Evolutionary conservation across 2,113 vertebrate genomes (phyloP).

Genomic region (Vulpes lagopus): DNA sequence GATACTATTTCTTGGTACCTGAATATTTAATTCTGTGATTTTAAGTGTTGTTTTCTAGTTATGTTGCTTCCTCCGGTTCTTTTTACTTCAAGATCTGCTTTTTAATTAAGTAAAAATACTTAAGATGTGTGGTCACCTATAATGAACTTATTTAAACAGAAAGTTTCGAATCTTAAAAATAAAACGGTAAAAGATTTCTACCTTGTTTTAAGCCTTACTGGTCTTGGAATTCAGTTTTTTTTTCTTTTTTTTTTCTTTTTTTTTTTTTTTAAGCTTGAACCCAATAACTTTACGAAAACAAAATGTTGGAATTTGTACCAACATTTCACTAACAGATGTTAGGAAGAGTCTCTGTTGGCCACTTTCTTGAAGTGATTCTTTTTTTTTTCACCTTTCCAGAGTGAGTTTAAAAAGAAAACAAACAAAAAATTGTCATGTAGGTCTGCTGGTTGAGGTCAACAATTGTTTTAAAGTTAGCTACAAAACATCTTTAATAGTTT

Average conservation of each 20-base stretch:
- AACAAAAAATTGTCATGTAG: slow-evolving; percentile 44
- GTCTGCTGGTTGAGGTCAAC: slow-evolving; percentile 32
- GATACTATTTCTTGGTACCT: neutral
- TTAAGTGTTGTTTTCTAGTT: neutral
- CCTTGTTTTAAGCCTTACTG: slow-evolving; percentile 3
- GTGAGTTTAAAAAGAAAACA: slow-evolving; percentile 68
- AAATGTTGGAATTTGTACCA: slow-evolving; percentile 42
- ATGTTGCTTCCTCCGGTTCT: neutral
- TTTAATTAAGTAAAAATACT: slow-evolving; percentile 39
- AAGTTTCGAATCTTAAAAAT: slow-evolving; percentile 12
- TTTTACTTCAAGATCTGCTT: slow-evolving; percentile 12
- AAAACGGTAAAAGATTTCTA: neutral
- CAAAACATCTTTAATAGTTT: slow-evolving; percentile 68
- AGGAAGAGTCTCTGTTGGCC: neutral
- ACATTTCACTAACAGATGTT: slow-evolving; percentile 49
- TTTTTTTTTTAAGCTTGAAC: neutral
- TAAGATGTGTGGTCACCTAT: neutral
- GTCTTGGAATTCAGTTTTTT: neutral
- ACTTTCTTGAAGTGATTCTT: neutral
- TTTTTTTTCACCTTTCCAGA: slow-evolving; percentile 60
- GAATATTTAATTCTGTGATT: neutral
- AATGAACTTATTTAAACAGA: slow-evolving; percentile 41
- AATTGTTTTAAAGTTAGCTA: slow-evolving; percentile 55
- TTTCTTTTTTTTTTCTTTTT: neutral
- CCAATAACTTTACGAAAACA: slow-evolving; percentile 49